Percentiles rank a stretch among this genome's conserved stretches.
phyloP scores from a whole-genome alignment of 2,888 invertebrate species.

The Thymelicus acteon region DNA sequence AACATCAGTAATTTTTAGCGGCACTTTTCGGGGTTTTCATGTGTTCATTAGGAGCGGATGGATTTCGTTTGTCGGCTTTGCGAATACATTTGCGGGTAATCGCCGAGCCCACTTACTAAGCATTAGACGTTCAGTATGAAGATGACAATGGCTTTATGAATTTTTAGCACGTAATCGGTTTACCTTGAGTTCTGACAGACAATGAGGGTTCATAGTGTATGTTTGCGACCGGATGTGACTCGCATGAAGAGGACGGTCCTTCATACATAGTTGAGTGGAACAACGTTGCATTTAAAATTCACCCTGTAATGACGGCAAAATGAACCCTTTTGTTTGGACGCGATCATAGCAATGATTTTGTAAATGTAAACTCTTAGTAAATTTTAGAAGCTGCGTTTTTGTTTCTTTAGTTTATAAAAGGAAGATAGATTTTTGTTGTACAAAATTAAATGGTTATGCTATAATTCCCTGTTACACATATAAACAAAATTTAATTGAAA shows the following conservation, averaged over 20 bases:
- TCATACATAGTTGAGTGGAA: conserved; percentile 79
- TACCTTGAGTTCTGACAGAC: conserved; percentile 70
- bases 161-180: conserved; percentile 79
- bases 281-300: conserved; percentile 75
- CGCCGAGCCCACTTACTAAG: conserved; percentile 62
- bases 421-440: too few relatives aligned
- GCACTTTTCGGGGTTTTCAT: conserved; percentile 43
- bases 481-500: too few relatives aligned
- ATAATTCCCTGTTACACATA: too few relatives aligned
- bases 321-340: conserved; percentile 66
- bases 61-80: conserved; percentile 39
- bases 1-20: conserved; percentile 43
- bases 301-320: conserved; percentile 71
- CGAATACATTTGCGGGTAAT: conserved; percentile 54
- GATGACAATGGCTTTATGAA: conserved; percentile 75
- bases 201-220: conserved; percentile 69
- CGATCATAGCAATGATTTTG: conserved; percentile 54
- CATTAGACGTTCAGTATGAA: conserved; percentile 59
- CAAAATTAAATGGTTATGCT: too few relatives aligned
- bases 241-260: conserved; percentile 63
- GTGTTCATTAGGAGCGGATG: conserved; percentile 23
- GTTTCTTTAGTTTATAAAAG: too few relatives aligned
- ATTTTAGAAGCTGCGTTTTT: background rate
- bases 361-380: conserved; percentile 19
- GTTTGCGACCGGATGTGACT: conserved; percentile 70